Evolutionary conservation across 2,888 invertebrate species (phyloP).

Genomic region (Orgyia antiqua): DNA sequence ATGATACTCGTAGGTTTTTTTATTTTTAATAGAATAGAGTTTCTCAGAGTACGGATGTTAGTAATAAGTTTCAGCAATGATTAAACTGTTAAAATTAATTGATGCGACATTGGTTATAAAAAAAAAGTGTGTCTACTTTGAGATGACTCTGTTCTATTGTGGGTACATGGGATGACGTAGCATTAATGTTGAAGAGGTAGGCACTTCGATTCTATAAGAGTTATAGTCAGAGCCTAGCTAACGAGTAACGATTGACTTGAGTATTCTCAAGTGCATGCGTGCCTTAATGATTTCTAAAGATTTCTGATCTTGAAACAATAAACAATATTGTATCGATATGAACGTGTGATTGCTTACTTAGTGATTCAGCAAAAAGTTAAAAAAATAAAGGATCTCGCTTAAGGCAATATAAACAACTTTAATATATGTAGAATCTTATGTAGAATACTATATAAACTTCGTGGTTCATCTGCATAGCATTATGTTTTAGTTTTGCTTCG

Average conservation of each 20-base stretch:
- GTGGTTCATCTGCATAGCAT: too few species aligned
- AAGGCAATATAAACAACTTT: too few species aligned
- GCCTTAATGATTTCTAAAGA: conserved; percentile 43
- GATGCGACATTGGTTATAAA: conserved; percentile 6
- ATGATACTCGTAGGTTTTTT: conserved; percentile 3
- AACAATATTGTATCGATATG: conserved; percentile 19
- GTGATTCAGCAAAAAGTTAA: conserved; percentile 5
- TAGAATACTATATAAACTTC: too few species aligned
- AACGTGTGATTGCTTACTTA: conserved; percentile 7
- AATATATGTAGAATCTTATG: too few species aligned
- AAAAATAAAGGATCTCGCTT: not conserved
- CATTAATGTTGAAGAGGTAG: conserved; percentile 69
- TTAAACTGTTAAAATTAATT: conserved; percentile 16
- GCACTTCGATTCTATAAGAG: conserved; percentile 70
- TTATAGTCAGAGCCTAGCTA: conserved; percentile 54
- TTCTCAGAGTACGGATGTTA: conserved; percentile 7
- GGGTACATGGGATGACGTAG: conserved; percentile 68
- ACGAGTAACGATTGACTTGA: conserved; percentile 68
- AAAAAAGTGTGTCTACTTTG: conserved; percentile 17
- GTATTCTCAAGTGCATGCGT: conserved; percentile 51
- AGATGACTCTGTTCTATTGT: conserved; percentile 38
- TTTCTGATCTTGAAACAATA: conserved; percentile 34
- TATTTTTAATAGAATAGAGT: conserved; percentile 9
- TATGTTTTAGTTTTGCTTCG: too few species aligned
- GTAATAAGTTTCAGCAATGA: conserved; percentile 12